A percentile compares a stretch with the other conserved stretches of the same genome.
phyloP scores from a whole-genome alignment of 2,113 vertebrate species.

The Balaenoptera acutorostrata region DNA sequence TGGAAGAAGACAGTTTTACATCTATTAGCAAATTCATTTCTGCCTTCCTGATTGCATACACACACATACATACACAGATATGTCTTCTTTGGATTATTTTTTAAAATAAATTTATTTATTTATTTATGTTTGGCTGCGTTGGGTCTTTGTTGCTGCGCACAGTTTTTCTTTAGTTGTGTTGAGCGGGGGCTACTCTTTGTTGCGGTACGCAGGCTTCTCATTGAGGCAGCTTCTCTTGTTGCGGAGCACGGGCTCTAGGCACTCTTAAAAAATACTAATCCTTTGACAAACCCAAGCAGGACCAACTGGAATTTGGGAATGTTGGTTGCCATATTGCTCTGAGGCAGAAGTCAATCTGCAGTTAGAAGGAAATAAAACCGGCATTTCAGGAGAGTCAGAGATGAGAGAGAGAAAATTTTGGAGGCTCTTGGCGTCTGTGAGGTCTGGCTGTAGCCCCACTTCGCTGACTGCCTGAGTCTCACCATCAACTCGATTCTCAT shows the following conservation, averaged over 20 bases:
- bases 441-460: neutral
- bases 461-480: neutral
- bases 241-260: no score
- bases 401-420: neutral
- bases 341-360: neutral
- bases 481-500: neutral
- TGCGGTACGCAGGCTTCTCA: no score
- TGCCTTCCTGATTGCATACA: neutral
- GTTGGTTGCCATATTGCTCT: neutral
- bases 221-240: no score
- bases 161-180: no score
- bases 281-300: neutral
- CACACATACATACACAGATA: neutral
- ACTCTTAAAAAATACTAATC: neutral
- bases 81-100: neutral
- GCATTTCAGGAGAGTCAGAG: neutral
- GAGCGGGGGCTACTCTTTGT: no score
- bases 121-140: no score
- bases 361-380: neutral
- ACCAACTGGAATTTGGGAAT: neutral
- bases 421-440: no score
- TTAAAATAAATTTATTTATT: neutral
- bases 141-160: no score
- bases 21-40: neutral
- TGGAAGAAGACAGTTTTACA: neutral